A percentile compares a stretch with the other conserved stretches of the same genome.
Conservation (phyloP, 1,140 invertebrate genomes). For the Euura lappo region DNA sequence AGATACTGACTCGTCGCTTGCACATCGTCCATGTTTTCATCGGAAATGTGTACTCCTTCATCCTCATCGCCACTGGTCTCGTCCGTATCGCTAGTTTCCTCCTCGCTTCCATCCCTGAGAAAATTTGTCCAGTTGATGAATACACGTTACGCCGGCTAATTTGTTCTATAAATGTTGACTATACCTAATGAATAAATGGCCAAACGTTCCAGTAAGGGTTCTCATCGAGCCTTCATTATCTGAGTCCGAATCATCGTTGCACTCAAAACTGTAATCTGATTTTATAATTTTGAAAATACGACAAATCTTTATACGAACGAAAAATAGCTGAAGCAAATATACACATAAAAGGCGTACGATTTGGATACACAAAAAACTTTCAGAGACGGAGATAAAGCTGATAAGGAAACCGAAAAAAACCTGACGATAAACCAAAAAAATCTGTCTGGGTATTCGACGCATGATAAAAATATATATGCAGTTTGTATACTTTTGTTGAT, state of each 20-base stretch:
- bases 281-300: conserved; percentile 15
- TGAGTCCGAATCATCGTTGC: conserved; percentile 79
- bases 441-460: too few relatives aligned
- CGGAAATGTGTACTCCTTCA: conserved; percentile 42
- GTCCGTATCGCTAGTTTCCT: conserved; percentile 74
- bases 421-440: too few relatives aligned
- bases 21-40: conserved; percentile 5
- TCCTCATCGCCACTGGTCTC: conserved; percentile 72
- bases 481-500: conserved; percentile 27
- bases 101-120: conserved; percentile 74
- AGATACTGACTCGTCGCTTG: conserved; percentile 21
- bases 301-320: background rate
- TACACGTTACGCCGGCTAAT: conserved; percentile 10
- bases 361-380: too few relatives aligned
- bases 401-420: too few relatives aligned
- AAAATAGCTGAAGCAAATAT: background rate
- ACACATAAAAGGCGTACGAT: conserved; percentile 21
- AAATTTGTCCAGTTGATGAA: conserved; percentile 10
- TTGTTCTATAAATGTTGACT: conserved; percentile 19
- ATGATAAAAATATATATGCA: background rate
- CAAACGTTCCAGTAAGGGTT: conserved; percentile 69
- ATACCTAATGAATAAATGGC: conserved; percentile 75
- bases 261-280: conserved; percentile 48
- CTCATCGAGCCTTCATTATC: conserved; percentile 72
- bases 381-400: too few relatives aligned